Percentiles rank a stretch among this genome's conserved stretches.
phyloP scores from a whole-genome alignment of 2,888 invertebrate genomes.

The Aporophyla nigra region DNA sequence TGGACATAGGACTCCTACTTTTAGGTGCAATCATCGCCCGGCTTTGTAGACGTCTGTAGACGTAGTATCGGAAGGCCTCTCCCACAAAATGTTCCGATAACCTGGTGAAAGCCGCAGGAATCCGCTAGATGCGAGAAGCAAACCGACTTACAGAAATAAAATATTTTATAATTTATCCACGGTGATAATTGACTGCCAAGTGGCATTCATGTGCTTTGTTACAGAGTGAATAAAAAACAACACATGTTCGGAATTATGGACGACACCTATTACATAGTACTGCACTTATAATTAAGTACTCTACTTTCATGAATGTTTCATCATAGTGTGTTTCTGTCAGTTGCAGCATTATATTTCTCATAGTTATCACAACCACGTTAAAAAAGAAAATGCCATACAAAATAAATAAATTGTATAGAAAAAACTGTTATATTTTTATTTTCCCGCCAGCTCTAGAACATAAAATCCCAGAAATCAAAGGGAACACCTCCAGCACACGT shows the following conservation, averaged over 20 bases:
- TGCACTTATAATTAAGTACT: background rate
- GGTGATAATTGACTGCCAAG: background rate
- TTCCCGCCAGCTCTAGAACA: background rate
- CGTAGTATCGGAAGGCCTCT: too few species aligned
- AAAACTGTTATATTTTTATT: conserved; percentile 2
- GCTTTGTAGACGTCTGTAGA: too few species aligned
- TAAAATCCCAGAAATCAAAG: conserved; percentile 43
- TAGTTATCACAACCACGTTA: background rate
- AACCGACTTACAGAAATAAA: too few species aligned
- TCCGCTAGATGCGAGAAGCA: too few species aligned
- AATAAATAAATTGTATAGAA: background rate
- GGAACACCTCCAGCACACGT: conserved; percentile 16
- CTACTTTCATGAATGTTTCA: background rate
- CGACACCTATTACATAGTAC: too few species aligned
- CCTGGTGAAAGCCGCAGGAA: too few species aligned
- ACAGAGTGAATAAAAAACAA: background rate
- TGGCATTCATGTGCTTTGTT: background rate
- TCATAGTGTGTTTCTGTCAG: too few species aligned
- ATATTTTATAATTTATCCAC: too few species aligned
- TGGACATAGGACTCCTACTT: too few species aligned
- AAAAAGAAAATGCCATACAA: background rate
- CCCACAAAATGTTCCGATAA: too few species aligned
- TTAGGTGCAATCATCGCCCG: too few species aligned
- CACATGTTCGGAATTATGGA: too few species aligned
- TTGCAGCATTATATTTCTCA: background rate